Evolutionary conservation across 2,113 vertebrate species (phyloP), one percentile per base, ranked within the genome.

Genomic region (Planiliza haematocheilus): DNA sequence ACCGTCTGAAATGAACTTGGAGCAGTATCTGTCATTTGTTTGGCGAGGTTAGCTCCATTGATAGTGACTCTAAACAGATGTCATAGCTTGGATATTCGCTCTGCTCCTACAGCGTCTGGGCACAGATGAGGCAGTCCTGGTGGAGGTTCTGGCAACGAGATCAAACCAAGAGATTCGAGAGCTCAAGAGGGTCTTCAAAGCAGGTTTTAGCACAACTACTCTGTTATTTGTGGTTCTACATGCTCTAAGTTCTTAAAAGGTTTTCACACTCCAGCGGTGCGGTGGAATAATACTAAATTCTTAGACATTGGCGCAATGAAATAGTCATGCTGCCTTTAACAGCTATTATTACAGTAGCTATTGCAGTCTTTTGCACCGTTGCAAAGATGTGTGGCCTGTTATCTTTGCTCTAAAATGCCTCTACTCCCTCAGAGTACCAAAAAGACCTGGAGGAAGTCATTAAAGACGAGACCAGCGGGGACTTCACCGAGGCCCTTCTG

Each of bases 131-230:
- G 86, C 94, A 0, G 88, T 94, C 53, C 86, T 99, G 68, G 92
- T 93, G 46, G 97, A 99, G 87, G 93, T 99, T 93, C 59, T 99
- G 82, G 86, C 82, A 55, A 95, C 97, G n/a, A 96, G 97, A 88
- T 83, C 38, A 55, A 97, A 97, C 74, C 68, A 20, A 24, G 91
- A 98, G 84, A 94, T 99, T 55, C 73, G 41, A 79, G 93, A 94
- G 51, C 83, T 95, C 14, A 92, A 71, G 79, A 94, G 43, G 74
- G 93, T 91, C 68, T 98, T 95, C 72, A 94, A 91, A 79, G 91
- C 96, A 81, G 94, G 97, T 97, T 90, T 57, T 21, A 16, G 9
- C 88, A 7, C 17, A 9, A 38, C n/a, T 30, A 16, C 30, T 41
- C 10, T 55, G 18, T 66, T 68, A 14, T 7, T 41, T 46, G n/a